These are phyloP conservation scores for Rhagonycha fulva DNA, from an alignment of 2,888 invertebrate species.

Conservation along the genomic window DNA sequence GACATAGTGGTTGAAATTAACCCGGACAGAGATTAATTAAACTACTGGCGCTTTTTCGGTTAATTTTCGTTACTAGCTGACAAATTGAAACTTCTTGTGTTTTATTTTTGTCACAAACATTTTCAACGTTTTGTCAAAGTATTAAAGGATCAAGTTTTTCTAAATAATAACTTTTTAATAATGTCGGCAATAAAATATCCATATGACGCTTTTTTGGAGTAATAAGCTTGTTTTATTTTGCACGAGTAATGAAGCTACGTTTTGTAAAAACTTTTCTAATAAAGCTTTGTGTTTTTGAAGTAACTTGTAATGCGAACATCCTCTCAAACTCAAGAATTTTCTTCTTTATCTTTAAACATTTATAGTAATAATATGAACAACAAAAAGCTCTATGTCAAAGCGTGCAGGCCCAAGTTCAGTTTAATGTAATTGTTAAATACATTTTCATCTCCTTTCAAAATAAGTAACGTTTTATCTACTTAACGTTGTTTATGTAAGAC, in stretches of 20 bases:
- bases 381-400: neutral
- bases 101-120: constrained; percentile 9
- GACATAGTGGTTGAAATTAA: constrained; percentile 24
- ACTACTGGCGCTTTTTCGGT: constrained; percentile 24
- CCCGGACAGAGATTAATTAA: constrained; percentile 29
- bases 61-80: constrained; percentile 27
- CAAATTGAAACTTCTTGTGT: constrained; percentile 25
- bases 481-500: neutral
- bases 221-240: constrained; percentile 7
- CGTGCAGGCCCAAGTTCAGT: neutral
- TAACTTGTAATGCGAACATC: neutral
- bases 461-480: neutral
- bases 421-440: neutral
- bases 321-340: constrained; percentile 4
- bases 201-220: neutral
- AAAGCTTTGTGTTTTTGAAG: constrained; percentile 11
- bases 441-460: neutral
- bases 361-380: neutral
- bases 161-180: neutral
- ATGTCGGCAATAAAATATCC: neutral
- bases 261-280: constrained; percentile 17
- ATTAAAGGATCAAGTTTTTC: neutral
- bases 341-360: constrained; percentile 4
- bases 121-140: neutral
- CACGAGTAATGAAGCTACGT: constrained; percentile 10